A percentile compares a stretch with the other conserved stretches of the same genome.
phyloP scores from a whole-genome alignment of 2,888 invertebrate genomes.

The Capitulum mitella region DNA sequence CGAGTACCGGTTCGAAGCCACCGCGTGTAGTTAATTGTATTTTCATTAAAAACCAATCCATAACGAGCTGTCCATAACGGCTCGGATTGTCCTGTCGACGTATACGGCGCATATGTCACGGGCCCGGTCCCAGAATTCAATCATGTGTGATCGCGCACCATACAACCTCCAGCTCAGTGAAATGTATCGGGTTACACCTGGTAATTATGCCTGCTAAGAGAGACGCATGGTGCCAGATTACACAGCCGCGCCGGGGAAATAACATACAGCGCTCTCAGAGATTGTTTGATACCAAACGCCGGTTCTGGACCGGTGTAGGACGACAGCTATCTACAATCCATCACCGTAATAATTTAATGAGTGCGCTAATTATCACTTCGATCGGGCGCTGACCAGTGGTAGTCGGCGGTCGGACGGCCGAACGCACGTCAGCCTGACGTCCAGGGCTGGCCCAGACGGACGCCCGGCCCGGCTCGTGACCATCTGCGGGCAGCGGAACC shows the following conservation, averaged over 20 bases:
- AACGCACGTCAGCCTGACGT: too few species aligned
- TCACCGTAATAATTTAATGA: constrained; percentile 25
- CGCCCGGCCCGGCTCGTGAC: too few species aligned
- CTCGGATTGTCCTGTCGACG: neutral
- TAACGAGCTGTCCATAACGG: neutral
- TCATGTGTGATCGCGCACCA: neutral
- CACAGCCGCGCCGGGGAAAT: neutral
- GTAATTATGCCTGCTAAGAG: neutral
- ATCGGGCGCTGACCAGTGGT: neutral
- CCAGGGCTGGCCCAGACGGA: too few species aligned
- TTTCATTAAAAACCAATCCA: neutral
- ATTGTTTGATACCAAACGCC: constrained; percentile 18
- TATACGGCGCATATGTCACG: neutral
- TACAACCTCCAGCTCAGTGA: neutral
- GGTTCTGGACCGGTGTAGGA: neutral
- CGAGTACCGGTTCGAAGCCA: neutral
- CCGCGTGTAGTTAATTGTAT: neutral
- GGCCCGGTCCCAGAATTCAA: neutral
- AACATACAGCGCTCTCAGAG: neutral
- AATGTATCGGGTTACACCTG: neutral
- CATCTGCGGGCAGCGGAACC: too few species aligned
- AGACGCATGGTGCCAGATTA: neutral
- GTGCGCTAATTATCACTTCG: neutral
- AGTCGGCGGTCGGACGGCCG: neutral
- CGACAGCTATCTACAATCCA: neutral